Evolutionary conservation across 1,140 invertebrate species (phyloP).

Genomic region (Thaumetopoea pityocampa): DNA sequence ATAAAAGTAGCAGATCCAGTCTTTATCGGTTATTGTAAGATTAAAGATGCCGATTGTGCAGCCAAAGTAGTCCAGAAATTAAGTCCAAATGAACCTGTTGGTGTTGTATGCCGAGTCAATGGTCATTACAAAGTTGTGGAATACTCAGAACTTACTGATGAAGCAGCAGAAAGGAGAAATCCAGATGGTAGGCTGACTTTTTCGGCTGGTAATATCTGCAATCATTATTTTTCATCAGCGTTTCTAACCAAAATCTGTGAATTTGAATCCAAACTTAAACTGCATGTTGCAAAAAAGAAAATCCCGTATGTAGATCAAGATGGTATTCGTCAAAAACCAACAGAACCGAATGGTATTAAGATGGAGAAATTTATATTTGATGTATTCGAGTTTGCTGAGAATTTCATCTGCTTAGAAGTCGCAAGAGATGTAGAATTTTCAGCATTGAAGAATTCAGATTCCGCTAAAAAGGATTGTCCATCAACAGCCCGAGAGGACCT

Average conservation of each 20-base stretch:
- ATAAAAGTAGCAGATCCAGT: slow-evolving; percentile 98
- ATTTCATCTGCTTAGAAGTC: slow-evolving; percentile 96
- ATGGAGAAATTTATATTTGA: slow-evolving; percentile 99
- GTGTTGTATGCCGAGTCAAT: slow-evolving; percentile 94
- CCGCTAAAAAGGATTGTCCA: slow-evolving; percentile 92
- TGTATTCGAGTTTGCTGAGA: slow-evolving; percentile 94
- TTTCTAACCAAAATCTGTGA: slow-evolving; percentile 86
- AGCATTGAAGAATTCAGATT: slow-evolving; percentile 96
- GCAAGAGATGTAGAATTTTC: slow-evolving; percentile 96
- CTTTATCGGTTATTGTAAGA: slow-evolving; percentile 96
- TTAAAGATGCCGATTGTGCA: slow-evolving; percentile 93
- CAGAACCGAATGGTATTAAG: slow-evolving; percentile 96
- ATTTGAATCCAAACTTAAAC: slow-evolving; percentile 84
- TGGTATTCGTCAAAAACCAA: slow-evolving; percentile 85
- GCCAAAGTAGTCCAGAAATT: slow-evolving; percentile 97
- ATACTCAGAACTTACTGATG: slow-evolving; percentile 95
- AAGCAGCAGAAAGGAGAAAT: slow-evolving; percentile 89
- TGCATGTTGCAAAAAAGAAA: slow-evolving; percentile 98
- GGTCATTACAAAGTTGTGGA: slow-evolving; percentile 96
- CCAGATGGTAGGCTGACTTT: slow-evolving; percentile 90
- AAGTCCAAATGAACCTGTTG: slow-evolving; percentile 93
- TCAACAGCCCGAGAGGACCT: slow-evolving; percentile 89
- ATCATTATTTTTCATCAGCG: slow-evolving; percentile 95
- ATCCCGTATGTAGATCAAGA: slow-evolving; percentile 90
- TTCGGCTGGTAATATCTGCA: slow-evolving; percentile 98